Conservation (phyloP, 2,113 vertebrate species). For the Acanthisitta chloris region DNA sequence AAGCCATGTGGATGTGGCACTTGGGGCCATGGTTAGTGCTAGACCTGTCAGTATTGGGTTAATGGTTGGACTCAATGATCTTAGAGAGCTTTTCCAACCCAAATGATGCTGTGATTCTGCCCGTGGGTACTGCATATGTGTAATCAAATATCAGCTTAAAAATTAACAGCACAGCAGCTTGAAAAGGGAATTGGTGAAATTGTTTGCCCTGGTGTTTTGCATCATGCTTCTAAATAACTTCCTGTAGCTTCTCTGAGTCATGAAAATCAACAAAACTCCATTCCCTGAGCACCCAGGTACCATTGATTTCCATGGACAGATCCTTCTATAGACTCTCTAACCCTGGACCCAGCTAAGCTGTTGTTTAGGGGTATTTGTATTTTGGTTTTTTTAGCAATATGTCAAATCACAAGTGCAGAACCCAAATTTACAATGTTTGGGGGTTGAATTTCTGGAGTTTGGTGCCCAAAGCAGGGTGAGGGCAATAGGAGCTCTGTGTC, state of each 20-base stretch:
- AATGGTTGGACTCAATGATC: no score
- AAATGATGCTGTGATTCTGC: neutral
- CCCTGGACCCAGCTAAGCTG: neutral
- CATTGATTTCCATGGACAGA: neutral
- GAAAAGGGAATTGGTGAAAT: neutral
- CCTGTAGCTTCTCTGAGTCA: neutral
- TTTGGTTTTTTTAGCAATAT: neutral
- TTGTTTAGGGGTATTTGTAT: accelerated
- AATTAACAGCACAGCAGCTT: neutral
- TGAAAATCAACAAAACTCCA: neutral
- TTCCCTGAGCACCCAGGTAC: neutral
- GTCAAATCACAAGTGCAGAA: neutral
- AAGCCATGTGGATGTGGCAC: no score
- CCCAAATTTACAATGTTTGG: accelerated
- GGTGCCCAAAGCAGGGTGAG: neutral
- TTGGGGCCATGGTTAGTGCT: no score
- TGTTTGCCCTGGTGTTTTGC: neutral
- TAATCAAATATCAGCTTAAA: neutral
- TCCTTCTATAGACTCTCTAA: neutral
- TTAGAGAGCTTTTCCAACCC: neutral
- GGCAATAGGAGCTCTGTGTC: neutral
- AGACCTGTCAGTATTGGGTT: no score
- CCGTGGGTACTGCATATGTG: accelerated
- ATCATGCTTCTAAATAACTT: neutral
- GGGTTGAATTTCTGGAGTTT: neutral